A percentile compares a stretch with the other conserved stretches of the same genome.
These are phyloP conservation scores for Oscheius sp. DNA, from an alignment of 2,888 invertebrate genomes.

Conservation along the genomic window DNA sequence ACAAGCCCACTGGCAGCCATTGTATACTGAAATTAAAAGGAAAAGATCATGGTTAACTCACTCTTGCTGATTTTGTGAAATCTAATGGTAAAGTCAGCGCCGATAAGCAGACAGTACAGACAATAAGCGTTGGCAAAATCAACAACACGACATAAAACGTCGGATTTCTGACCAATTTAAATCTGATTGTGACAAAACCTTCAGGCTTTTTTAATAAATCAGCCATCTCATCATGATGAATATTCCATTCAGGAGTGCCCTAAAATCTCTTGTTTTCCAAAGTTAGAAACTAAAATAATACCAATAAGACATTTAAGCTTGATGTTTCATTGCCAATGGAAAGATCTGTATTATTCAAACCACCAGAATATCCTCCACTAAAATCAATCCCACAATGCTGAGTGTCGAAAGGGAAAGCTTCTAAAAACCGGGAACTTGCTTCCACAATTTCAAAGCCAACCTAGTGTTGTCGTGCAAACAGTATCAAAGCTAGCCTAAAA, in stretches of 20 bases:
- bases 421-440: background rate
- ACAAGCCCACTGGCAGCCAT: background rate
- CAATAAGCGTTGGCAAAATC: background rate
- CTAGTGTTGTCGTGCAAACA: background rate
- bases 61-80: background rate
- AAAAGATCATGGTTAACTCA: background rate
- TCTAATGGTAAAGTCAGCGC: background rate
- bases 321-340: too few relatives aligned
- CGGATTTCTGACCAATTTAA: background rate
- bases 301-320: background rate
- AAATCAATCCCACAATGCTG: background rate
- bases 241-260: background rate
- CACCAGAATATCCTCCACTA: background rate
- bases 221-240: background rate
- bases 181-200: background rate
- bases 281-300: too few relatives aligned
- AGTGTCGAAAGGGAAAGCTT: slow-evolving; percentile 7
- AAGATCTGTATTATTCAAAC: too few relatives aligned
- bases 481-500: background rate
- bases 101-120: background rate
- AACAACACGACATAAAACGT: background rate
- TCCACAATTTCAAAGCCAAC: background rate
- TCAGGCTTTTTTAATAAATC: background rate
- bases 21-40: background rate
- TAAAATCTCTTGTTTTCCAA: too few relatives aligned